Base-by-base conservation (phyloP, 2,888 invertebrate genomes). In the Leptogaster cylindrica region DNA sequence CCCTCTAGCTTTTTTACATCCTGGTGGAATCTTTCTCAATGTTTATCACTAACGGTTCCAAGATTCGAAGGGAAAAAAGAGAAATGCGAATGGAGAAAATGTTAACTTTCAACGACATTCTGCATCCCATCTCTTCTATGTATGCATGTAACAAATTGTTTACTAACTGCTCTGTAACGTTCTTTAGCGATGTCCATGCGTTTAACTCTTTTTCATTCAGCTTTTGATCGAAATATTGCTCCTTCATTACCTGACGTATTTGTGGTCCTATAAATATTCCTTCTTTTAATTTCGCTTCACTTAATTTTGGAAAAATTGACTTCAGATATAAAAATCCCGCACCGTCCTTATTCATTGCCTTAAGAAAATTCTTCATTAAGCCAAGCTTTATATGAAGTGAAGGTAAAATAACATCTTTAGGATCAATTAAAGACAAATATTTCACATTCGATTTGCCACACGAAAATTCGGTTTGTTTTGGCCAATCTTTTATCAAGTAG, bases 371-470 rank as follows among this genome's bases (percentile, higher is more conserved):
- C 55, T 68, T 70, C 51, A 66, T 69, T 25, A 69, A 44, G 8
- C 69, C 66, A 23, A 68, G 55, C 52, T 71, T 70, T 10, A 69
- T 71, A 44, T 72, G 70, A 10, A 71, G 48, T 2, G 48, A 25
- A 48, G 48, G 48, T 48, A 48, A 50, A 28, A 50, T 28, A 3
- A 50, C 28, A 2, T 50, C 28, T 50, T 28, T 2, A 6, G 28
- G 28, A 23, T 50, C 6, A 3, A 50, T 27, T 2, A 25, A 7
- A 2, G 25, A n/a, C n/a, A n/a, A n/a, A n/a, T n/a, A n/a, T n/a
- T 48, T 48, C 2, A 25, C 23, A 48, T 48, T 23, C 2, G 7
- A 2, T 7, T 28, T 2, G 1, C 48, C 25, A 1, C 7, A 27
- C 4, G 2, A 1, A 50, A 50, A 27, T 27, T 2, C 28, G 1